Base-by-base conservation (phyloP, 1,140 invertebrate genomes). In the Phymorhynchus buccinoides region DNA sequence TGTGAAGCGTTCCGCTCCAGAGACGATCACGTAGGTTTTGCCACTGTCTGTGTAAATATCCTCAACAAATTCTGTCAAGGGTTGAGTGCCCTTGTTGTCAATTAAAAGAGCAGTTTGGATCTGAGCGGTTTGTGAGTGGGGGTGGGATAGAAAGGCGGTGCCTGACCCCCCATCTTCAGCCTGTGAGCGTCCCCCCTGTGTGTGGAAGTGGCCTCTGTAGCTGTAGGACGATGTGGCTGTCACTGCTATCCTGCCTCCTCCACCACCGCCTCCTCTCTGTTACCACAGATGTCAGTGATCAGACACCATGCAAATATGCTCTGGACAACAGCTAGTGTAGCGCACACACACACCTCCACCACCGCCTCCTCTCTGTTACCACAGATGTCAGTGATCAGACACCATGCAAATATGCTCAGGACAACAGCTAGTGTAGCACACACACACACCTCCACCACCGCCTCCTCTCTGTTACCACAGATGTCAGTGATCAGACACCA, bases 181-280 rank as follows among this genome's bases (percentile, higher is more conserved):
- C 78, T 83, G 85, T 30, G 88, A 87, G 71, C 86, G 88, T 37
- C 90, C 90, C 52, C 90, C 90, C 83, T 87, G 88, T 1, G 90
- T 88, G 48, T 88, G 66, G 83, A 89, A 89, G 22, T 84, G 80
- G 3, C 90, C 90, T 18, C 87, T 71, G 86, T 84, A 91, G 3
- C 35, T 86, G 86, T 89, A 88, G 4, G 84, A 79, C 27, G 73
- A 22, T 32, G 84, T 83, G 3, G 86, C 87, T 41, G 83, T 86
- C 0, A 90, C 85, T 73, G 90, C 87, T 9, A 91, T 85, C 84
- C 90, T 84, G 7, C 90, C 90, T 48, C 90, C 56, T 18, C 90
- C 90, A n/a, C 89, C 90, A 39, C 90, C 90, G 66, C 90, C 90
- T 73, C 89, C 89, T 44, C 84, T 62, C 90, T 91, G 71, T 18